Conservation (phyloP, 2,888 invertebrate species). For the Papilio elwesi region DNA sequence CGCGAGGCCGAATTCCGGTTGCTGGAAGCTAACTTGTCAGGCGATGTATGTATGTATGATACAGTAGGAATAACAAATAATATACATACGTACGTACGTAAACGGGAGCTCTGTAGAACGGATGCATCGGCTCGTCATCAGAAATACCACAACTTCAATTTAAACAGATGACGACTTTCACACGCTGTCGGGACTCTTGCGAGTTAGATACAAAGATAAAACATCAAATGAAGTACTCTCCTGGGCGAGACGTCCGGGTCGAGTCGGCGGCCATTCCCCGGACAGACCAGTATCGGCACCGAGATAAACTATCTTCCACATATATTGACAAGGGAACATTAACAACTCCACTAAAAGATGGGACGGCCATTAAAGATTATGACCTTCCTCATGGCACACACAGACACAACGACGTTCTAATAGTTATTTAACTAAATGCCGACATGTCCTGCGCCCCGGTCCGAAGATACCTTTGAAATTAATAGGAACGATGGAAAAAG, state of each 20-base stretch:
- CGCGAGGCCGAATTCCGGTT: conserved; percentile 8
- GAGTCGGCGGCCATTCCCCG: too few species aligned
- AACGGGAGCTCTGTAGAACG: too few species aligned
- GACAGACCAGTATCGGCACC: not conserved
- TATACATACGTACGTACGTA: not conserved
- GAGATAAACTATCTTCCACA: not conserved
- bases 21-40: conserved; percentile 1
- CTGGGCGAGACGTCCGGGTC: not conserved
- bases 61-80: too few species aligned
- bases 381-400: not conserved
- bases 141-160: not conserved
- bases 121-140: not conserved
- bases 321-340: not conserved
- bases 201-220: conserved; percentile 14
- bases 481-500: too few species aligned
- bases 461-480: too few species aligned
- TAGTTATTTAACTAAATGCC: not conserved
- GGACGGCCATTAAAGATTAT: not conserved
- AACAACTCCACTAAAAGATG: not conserved
- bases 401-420: not conserved
- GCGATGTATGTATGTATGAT: too few species aligned
- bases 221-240: not conserved
- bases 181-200: not conserved
- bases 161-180: not conserved
- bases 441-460: too few species aligned